A percentile compares a stretch with the other conserved stretches of the same genome.
These are phyloP conservation scores for Chionis minor DNA, from an alignment of 2,113 vertebrate species.

Conservation along the genomic window DNA sequence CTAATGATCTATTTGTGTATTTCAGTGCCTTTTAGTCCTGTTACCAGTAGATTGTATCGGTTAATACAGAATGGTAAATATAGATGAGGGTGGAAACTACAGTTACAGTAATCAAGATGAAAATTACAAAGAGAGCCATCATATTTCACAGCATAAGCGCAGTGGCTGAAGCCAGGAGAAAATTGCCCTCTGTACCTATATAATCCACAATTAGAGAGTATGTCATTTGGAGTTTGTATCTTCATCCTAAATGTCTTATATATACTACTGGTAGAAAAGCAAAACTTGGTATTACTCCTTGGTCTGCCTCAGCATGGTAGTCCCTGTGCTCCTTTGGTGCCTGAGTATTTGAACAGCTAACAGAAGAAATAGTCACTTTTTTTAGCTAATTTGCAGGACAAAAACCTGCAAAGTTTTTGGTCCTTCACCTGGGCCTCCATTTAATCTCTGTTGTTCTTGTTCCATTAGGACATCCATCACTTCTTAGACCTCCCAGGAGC, in stretches of 20 bases:
- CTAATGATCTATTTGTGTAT: not conserved
- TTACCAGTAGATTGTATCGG: not conserved
- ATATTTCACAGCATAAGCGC: not conserved
- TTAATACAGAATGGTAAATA: not conserved
- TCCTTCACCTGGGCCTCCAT: not conserved
- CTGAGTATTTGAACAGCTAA: not conserved
- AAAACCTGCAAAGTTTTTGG: not conserved
- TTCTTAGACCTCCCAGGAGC: not conserved
- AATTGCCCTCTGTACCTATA: not conserved
- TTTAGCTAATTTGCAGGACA: not conserved
- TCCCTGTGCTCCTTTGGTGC: not conserved
- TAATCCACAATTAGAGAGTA: not conserved
- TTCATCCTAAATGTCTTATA: not conserved
- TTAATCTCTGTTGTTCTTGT: not conserved
- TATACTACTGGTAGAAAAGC: not conserved
- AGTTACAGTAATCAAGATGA: not conserved
- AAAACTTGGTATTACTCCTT: not conserved
- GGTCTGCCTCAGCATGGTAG: not conserved
- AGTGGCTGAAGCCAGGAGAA: not conserved
- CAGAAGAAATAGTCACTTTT: not conserved
- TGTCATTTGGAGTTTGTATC: not conserved
- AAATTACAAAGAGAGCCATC: not conserved
- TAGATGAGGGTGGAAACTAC: not conserved
- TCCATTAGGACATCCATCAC: not conserved
- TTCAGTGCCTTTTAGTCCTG: slow-evolving; percentile 11